Percentiles rank a stretch among this genome's conserved stretches.
Evolutionary conservation across 2,113 vertebrate genomes (phyloP).

Genomic region (Channa argus): DNA sequence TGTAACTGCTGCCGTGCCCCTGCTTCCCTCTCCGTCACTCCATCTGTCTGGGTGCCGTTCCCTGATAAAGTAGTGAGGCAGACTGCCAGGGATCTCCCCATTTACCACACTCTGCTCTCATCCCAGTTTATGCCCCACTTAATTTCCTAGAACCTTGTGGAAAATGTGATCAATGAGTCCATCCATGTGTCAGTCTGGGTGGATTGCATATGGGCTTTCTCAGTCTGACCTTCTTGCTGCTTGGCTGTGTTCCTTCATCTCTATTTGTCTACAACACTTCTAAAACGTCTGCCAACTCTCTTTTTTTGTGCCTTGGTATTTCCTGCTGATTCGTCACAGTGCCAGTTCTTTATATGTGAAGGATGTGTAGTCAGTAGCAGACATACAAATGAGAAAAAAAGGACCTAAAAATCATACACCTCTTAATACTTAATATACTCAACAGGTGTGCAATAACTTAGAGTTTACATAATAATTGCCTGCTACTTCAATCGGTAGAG

Average conservation of each 20-base stretch:
- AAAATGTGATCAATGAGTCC: conserved; percentile 51
- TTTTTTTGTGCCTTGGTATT: not conserved
- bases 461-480: no score
- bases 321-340: not conserved
- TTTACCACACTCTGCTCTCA: conserved; percentile 27
- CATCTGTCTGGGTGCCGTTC: conserved; percentile 3
- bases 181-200: conserved; percentile 17
- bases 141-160: conserved; percentile 34
- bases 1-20: conserved; percentile 26
- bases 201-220: conserved; percentile 9
- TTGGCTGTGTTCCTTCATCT: conserved; percentile 13
- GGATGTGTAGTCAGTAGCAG: not conserved
- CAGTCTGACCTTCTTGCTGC: conserved; percentile 14
- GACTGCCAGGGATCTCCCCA: conserved; percentile 36
- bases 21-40: conserved; percentile 12
- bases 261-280: not conserved
- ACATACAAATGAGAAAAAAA: not conserved
- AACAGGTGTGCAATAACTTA: no score
- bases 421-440: not conserved
- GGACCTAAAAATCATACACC: not conserved
- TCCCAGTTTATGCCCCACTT: conserved; percentile 46
- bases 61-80: conserved; percentile 41
- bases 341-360: not conserved
- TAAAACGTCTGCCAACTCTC: not conserved
- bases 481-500: no score